Base-by-base conservation (phyloP, 2,888 invertebrate genomes). In the Gymnosoma rotundatum region DNA sequence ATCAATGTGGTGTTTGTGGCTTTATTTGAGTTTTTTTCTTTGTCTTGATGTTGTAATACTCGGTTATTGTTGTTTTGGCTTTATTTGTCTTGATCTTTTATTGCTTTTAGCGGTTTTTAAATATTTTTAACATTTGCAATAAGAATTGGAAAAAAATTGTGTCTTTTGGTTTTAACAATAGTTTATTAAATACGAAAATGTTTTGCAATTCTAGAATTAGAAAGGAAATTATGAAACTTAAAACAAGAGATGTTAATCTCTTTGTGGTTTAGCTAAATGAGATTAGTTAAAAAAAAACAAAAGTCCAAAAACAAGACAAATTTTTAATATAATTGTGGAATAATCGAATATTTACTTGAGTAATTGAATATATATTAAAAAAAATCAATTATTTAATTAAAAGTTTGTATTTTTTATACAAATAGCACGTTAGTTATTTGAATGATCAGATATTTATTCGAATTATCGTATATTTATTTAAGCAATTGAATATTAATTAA, bases 111-210 rank as follows among this genome's bases (percentile, higher is more conserved):
- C 72, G 60, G 61, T 75, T 74, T 82, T 54, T 18, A 63, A 75
- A 70, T 64, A 42, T 63, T 82, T 75, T 50, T 20, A 78, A 70
- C 64, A 83, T 50, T 76, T 83, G 70, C 75, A 72, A 78, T 78
- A 70, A 58, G 78, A 58, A 21, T 78, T 69, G 58, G 54, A 69
- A 36, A 56, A 75, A 56, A 48, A 36, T 63, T 63, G 18, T n/a
- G 80, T 67, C 74, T 67, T 74, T 36, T 67, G 45, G 21, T 36
- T 74, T 63, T 5, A 74, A 25, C n/a, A 18, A 54, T 36, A 48
- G 67, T 52, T 73, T 63, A 63, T 56, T 45, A 20, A 56, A 32
- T 78, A 38, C 56, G 36, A 48, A 64, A 63, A 63, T 9, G 20
- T 45, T 60, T 78, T 61, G 48, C 16, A 32, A 45, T 45, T 74